Evolutionary conservation across 2,797 vertebrate genomes (phyloP), one percentile per base, ranked within the genome.

Genomic region (Thamnophis elegans): DNA sequence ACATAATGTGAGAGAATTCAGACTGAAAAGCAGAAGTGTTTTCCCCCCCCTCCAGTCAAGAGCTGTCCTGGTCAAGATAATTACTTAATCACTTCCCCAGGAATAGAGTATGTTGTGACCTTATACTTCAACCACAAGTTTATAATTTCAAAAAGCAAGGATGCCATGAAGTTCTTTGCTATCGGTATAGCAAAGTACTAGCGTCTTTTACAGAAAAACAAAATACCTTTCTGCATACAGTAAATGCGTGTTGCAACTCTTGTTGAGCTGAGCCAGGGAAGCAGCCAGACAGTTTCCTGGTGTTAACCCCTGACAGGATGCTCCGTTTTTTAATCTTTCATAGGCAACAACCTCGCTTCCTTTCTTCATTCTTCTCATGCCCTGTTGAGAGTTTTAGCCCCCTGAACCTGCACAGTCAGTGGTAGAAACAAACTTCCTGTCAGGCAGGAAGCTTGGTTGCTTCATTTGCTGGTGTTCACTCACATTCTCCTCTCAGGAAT

Each of bases 391-490:
- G 68, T 59, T 18, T 65, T 20, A 56, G 58, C 59, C n/a, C 16
- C 13, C 26, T 91, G 89, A 54, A 36, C 51, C 22, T 59, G 68
- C 47, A 82, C 32, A 85, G 85, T n/a, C 47, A 13, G 55, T 16
- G 85, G 56, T n/a, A 36, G 85, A 25, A n/a, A 32, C 26, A 58
- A 56, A 16, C 36, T 93, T 93, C 92, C 92, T 89, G 86, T 91
- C 58, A 85, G 58, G 12, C 92, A 93, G 90, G 90, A 93, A 93
- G 58, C 90, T 26, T 28, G 25, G 25, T 36, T 85, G 89, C 56
- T 18, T 88, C 16, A 53, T 62, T 89, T 89, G 56, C 32, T 88
- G 55, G 28, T 28, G 62, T 88, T 78, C 5, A 22, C 62, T 85
- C 32, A 25, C 16, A 54, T 16, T n/a, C 87, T 88, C 5, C 60